Conservation (phyloP, 2,113 vertebrate genomes). For the Bungarus multicinctus region DNA sequence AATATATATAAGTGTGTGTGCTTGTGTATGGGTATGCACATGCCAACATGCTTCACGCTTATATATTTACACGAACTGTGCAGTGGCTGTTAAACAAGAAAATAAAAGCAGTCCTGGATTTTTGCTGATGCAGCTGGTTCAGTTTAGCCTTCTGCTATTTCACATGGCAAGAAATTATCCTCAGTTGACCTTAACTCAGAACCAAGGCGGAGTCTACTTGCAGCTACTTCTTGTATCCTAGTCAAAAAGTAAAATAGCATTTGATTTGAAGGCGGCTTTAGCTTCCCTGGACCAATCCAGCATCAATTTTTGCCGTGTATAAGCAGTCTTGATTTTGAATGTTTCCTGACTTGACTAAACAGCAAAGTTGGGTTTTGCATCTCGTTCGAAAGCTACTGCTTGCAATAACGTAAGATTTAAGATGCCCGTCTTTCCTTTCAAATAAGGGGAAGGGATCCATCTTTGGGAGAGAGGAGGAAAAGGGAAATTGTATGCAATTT, state of each 20-base stretch:
- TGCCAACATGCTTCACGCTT: background rate
- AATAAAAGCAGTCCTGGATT: background rate
- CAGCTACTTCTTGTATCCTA: background rate
- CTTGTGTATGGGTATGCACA: background rate
- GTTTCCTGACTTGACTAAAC: conserved; percentile 1
- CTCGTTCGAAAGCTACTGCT: background rate
- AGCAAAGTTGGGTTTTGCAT: background rate
- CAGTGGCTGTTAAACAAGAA: background rate
- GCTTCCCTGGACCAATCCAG: background rate
- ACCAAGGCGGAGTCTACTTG: background rate
- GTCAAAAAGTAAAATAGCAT: background rate
- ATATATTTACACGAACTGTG: background rate
- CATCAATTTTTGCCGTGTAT: background rate
- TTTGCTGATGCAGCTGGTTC: background rate
- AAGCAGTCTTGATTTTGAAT: background rate
- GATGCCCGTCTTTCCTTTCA: conserved; percentile 38
- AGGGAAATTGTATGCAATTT: conserved; percentile 34
- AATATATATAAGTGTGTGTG: background rate
- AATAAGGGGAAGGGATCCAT: conserved; percentile 40
- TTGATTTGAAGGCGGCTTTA: background rate
- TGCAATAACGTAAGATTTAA: conserved; percentile 14
- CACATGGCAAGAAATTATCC: background rate
- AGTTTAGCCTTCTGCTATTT: background rate
- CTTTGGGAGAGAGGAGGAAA: background rate
- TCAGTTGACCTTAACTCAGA: background rate